Evolutionary conservation across 1,140 invertebrate genomes (phyloP), one percentile per base, ranked within the genome.

Genomic region (Drosophila nannoptera): DNA sequence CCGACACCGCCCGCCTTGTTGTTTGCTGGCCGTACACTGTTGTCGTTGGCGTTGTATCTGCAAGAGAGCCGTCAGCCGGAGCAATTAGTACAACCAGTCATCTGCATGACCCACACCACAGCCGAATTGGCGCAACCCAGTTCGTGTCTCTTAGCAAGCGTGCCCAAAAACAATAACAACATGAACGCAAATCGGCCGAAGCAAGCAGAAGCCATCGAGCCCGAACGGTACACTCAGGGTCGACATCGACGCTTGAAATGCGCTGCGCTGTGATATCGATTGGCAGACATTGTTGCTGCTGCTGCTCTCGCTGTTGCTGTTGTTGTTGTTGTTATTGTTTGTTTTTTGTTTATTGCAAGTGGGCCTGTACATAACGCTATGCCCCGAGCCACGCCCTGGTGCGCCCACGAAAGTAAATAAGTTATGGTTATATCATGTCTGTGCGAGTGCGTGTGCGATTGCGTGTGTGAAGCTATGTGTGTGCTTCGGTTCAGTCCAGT

Each of bases 31-130:
- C 81, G 63, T 40, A 87, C 62, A 65, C 67, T 87, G 67, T 81
- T 84, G 36, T 84, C 82, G 68, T 84, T 84, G 40, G 81, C 75
- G 82, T 84, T 86, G 56, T 75, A 83, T 80, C 80, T 83, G 73
- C 11, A 46, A 46, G 7, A 45, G n/a, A 67, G 36, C 7, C 48
- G 32, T 22, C 31, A 45, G 16, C 16, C 6, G 14, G 11, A 65
- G 48, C 48, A 65, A 70, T 70, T 70, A 65, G 31, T 59, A 32
- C 45, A 9, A 12, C 43, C 22, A 53, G 40, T 22, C 40, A 38
- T 54, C 22, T 35, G 14, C 12, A 16, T 11, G 0, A 31, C 29
- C 29, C 46, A 32, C 5, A 7, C 29, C 29, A 16, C 31, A 16
- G 1, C 32, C 32, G 6, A 50, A 50, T 33, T 6, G n/a, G 8